These are phyloP conservation scores for Ormyrus nitidulus DNA, from an alignment of 2,888 invertebrate genomes.

Conservation along the genomic window DNA sequence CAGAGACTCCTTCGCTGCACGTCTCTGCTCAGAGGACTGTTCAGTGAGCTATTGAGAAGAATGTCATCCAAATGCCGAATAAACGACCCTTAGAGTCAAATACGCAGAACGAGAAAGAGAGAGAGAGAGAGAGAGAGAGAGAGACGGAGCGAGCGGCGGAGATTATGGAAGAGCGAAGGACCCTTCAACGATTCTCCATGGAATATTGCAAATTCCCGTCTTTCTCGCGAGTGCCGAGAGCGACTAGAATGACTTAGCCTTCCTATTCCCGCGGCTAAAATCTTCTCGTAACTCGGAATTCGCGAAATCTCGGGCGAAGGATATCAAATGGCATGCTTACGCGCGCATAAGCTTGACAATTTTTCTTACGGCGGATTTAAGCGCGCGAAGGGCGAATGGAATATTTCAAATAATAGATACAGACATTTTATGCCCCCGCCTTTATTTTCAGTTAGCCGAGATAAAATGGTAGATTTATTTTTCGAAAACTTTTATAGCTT, in stretches of 20 bases:
- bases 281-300: conserved; percentile 41
- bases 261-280: conserved; percentile 30
- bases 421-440: too few relatives aligned
- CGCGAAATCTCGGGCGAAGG: conserved; percentile 11
- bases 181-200: conserved; percentile 43
- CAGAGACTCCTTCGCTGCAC: background rate
- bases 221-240: background rate
- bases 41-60: conserved; percentile 21
- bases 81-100: conserved; percentile 32
- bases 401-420: too few relatives aligned
- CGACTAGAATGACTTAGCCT: conserved; percentile 44
- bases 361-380: conserved; percentile 13
- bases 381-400: background rate
- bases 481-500: background rate
- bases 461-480: background rate
- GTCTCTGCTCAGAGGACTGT: background rate
- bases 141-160: conserved; percentile 17
- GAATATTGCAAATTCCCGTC: conserved; percentile 38
- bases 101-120: background rate
- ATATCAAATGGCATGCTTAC: conserved; percentile 34
- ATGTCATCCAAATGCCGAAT: conserved; percentile 34
- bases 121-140: conserved; percentile 2
- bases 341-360: conserved; percentile 17
- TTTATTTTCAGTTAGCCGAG: too few relatives aligned
- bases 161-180: conserved; percentile 41